Evolutionary conservation across 2,797 vertebrate species (phyloP).

Genomic region (Acrossocheilus wenchowensis): DNA sequence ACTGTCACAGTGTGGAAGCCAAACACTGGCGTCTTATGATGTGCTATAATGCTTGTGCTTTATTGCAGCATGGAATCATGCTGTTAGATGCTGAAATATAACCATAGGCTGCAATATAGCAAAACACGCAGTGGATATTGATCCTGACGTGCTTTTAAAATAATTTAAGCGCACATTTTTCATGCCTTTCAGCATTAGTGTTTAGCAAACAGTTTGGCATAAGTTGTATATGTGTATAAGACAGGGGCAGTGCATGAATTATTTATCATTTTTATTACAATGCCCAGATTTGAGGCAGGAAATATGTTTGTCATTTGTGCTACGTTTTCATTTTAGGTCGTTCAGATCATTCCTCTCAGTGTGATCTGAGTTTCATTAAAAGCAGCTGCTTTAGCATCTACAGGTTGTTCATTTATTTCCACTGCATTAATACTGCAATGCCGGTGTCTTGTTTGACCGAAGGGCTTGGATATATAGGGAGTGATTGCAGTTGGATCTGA

Average conservation of each 20-base stretch:
- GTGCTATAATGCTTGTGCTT: constrained; percentile 15
- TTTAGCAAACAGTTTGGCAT: not conserved
- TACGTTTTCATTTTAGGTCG: not conserved
- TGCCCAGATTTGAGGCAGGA: not conserved
- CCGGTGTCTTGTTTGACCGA: constrained; percentile 15
- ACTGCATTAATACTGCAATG: constrained; percentile 27
- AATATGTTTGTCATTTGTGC: not conserved
- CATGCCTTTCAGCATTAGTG: constrained; percentile 13
- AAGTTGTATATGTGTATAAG: not conserved
- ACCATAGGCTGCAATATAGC: constrained; percentile 12
- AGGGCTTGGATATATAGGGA: not conserved
- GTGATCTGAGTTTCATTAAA: not conserved
- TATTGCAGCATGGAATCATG: constrained; percentile 3
- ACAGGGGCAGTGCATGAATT: constrained; percentile 3
- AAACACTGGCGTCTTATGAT: constrained; percentile 13
- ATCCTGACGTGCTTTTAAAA: constrained; percentile 39
- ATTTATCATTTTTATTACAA: constrained; percentile 25
- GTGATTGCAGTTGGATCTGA: constrained; percentile 22
- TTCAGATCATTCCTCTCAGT: not conserved
- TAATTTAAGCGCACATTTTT: constrained; percentile 7
- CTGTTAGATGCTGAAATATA: constrained; percentile 32
- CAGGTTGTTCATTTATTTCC: constrained; percentile 6
- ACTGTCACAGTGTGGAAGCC: constrained; percentile 25
- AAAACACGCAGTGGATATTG: constrained; percentile 14
- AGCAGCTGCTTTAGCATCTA: not conserved